Conservation (phyloP, 2,797 vertebrate genomes). For the Sebastes paucispinis region DNA sequence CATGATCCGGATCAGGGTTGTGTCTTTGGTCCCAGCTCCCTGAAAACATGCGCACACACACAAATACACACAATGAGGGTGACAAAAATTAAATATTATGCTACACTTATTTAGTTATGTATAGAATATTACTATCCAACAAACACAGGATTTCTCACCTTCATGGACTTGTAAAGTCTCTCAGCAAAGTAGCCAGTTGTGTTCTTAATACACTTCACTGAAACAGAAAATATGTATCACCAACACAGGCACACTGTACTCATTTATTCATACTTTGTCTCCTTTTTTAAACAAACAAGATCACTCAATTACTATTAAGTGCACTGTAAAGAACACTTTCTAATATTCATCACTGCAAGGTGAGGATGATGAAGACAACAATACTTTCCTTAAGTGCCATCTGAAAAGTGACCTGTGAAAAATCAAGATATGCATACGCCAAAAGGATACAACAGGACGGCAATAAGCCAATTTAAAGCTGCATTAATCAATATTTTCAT, state of each 20-base stretch:
- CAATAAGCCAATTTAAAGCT: slow-evolving; percentile 26
- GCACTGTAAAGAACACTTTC: neutral
- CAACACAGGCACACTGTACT: neutral
- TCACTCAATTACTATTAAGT: neutral
- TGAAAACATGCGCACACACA: slow-evolving; percentile 51
- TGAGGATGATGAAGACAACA: neutral
- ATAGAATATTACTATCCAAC: neutral
- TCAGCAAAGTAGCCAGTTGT: slow-evolving; percentile 93
- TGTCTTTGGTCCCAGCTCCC: slow-evolving; percentile 96
- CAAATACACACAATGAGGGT: neutral
- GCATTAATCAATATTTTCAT: slow-evolving; percentile 29
- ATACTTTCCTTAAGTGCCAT: neutral
- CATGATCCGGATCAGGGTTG: slow-evolving; percentile 94
- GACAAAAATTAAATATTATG: neutral
- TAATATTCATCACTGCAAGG: neutral
- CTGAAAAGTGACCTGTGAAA: neutral
- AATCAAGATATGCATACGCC: neutral
- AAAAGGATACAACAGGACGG: neutral
- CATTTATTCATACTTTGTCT: neutral
- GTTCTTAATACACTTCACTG: slow-evolving; percentile 98
- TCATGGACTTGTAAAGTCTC: slow-evolving; percentile 96
- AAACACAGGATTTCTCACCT: slow-evolving; percentile 77
- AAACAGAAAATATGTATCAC: slow-evolving; percentile 44
- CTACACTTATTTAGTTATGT: neutral
- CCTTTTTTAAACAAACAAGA: neutral